Conservation (phyloP, 2,797 vertebrate genomes). For the Bothrops alternatus region DNA sequence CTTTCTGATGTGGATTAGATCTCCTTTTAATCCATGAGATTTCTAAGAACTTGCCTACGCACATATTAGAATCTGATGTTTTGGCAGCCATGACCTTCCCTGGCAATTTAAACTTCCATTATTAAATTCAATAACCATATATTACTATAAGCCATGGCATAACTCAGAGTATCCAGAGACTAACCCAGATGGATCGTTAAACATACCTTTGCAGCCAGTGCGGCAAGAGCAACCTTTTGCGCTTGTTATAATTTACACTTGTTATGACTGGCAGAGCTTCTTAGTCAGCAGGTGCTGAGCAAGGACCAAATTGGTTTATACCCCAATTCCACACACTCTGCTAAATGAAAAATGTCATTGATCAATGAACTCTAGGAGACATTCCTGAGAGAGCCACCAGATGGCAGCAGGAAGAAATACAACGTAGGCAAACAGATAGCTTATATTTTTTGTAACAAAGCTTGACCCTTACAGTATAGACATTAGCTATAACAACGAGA, state of each 20-base stretch:
- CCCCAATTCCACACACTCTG: slow-evolving; percentile 16
- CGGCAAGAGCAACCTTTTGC: slow-evolving; percentile 31
- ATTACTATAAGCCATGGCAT: slow-evolving; percentile 42
- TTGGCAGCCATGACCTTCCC: slow-evolving; percentile 35
- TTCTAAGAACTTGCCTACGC: not conserved
- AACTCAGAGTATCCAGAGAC: slow-evolving; percentile 49
- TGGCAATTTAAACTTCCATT: slow-evolving; percentile 37
- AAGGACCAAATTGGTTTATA: slow-evolving; percentile 17
- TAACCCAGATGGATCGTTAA: slow-evolving; percentile 42
- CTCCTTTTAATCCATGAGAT: slow-evolving; percentile 7
- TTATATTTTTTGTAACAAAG: not conserved
- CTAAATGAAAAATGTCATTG: not conserved
- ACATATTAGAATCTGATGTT: not conserved
- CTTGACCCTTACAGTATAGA: not conserved
- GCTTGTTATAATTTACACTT: slow-evolving; percentile 37
- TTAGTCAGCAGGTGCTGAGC: slow-evolving; percentile 5
- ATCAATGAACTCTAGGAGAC: not conserved
- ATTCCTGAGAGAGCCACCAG: not conserved
- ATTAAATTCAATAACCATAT: slow-evolving; percentile 52
- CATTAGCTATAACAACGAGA: not conserved
- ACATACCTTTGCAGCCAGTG: not conserved
- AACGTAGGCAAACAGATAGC: not conserved
- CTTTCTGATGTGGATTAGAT: not conserved
- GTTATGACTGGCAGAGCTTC: slow-evolving; percentile 33
- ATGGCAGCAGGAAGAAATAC: not conserved